Base-by-base conservation (phyloP, 2,113 vertebrate species). In the Garra rufa region DNA sequence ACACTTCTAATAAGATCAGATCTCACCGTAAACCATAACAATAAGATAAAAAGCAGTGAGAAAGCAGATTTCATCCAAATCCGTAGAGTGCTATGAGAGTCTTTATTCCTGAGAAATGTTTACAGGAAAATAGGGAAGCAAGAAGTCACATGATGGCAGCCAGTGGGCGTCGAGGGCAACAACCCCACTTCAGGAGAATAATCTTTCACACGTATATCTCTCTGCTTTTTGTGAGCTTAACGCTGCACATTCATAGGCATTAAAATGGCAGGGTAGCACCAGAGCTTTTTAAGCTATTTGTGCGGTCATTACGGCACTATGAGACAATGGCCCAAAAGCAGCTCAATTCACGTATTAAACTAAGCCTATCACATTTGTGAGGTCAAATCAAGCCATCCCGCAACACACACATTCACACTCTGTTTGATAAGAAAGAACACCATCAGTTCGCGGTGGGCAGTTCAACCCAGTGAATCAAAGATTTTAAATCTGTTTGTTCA, bases 121-220 rank as follows among this genome's bases (percentile, higher is more conserved):
- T 85, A 79, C 76, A 43, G 10, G 46, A 50, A 77, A 44, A 55
- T n/a, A n/a, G n/a, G 46, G 79, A 81, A 81, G 17, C n/a, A 63
- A 67, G 52, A 63, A 48, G 59, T 65, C 41, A 21, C 59, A 79
- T 79, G 38, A 61, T 38, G 55, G 38, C 14, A 46, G 43, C 44
- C n/a, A 43, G 61, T 86, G 63, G 84, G 88, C 89, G 83, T 85
- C 4, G 41, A 89, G 90, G 91, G 85, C 73, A 63, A 38, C 65
- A 88, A 92, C 92, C 91, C 87, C 92, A 90, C 90, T 92, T 89
- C 84, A 83, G 5, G 52, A 85, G 87, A 92, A 92, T 88, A 91
- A 91, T 91, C 84, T 69, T 92, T 93, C 88, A 91, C 92, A 93
- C 91, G 78, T 94, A 92, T 89, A 93, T 91, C 93, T 93, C 90